phyloP scores from a whole-genome alignment of 37 sponge, comb jelly and placozoan genomes.

The Petrosia ficiformis region DNA sequence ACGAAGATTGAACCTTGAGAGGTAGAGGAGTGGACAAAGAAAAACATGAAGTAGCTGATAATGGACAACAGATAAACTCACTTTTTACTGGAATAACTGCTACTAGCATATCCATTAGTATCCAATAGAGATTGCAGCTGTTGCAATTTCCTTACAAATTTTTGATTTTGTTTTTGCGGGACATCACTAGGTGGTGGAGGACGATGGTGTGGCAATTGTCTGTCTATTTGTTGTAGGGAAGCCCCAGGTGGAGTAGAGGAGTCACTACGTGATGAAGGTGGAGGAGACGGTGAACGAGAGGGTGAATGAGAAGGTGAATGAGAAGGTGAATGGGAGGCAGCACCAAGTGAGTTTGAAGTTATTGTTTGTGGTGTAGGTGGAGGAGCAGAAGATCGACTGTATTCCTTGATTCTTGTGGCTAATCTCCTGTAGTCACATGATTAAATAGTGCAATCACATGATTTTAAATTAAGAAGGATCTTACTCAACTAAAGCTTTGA shows the following conservation, averaged over 20 bases:
- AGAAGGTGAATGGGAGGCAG: not conserved
- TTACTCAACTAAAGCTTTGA: not conserved
- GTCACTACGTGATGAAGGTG: too few species aligned
- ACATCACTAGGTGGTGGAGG: not conserved
- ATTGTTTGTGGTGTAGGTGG: not conserved
- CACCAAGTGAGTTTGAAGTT: not conserved
- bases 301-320: not conserved
- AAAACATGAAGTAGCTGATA: not conserved
- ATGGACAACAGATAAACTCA: too few species aligned
- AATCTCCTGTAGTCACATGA: not conserved
- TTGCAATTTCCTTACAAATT: conserved; percentile 36
- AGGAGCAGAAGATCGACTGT: not conserved
- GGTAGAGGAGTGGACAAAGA: not conserved
- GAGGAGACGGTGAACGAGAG: not conserved
- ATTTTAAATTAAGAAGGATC: not conserved
- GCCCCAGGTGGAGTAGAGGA: too few species aligned
- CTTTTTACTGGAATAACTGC: not conserved
- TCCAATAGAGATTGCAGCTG: conserved; percentile 9
- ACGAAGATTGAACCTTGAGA: conserved; percentile 3
- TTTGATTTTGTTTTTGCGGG: not conserved
- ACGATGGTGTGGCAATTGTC: too few species aligned
- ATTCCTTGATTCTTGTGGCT: not conserved
- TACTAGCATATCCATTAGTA: conserved; percentile 13
- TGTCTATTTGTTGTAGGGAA: too few species aligned
- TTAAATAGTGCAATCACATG: not conserved